Base-by-base conservation (phyloP, 2,797 vertebrate genomes). In the Pangasius sanitwongsei region DNA sequence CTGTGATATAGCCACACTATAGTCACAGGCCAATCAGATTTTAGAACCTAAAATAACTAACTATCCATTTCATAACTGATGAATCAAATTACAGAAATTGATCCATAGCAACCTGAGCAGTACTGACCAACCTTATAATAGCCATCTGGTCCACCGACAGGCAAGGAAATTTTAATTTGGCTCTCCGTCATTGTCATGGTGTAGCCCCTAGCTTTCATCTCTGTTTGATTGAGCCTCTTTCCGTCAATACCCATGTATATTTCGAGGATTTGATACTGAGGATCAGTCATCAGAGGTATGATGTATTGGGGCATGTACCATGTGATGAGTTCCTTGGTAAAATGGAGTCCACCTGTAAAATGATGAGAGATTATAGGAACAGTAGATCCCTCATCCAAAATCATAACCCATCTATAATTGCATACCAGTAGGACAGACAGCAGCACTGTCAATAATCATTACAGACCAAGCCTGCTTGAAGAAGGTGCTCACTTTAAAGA, bases 261-360 rank as follows among this genome's bases (percentile, higher is more conserved):
- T 20, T 95, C 94, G 1, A 95, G 61, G 15, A 96, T 92, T 83
- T 92, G 94, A 77, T 95, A 87, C 1, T 12, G 31, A 2, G 92
- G 61, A 0, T 83, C 85, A 31, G 94, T 95, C 37, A 94, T 67
- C 44, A 97, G 90, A 0, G 94, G 95, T 0, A 92, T 94, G 69
- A 97, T 67, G 13, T 93, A 91, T 20, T 95, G 96, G 55, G 97
- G 97, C 20, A 98, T 86, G 28, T 94, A 95, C 98, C 97, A 98
- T 3, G 91, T 96, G 91, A 98, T 97, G 0, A 92, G 44, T 5
- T 95, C 88, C 1, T 96, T 92, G 0, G 84, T 87, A 23, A 97
- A 97, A 57, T 94, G 87, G 28, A 97, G 91, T 0, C 96, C 97
- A 93, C 96, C 97, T 98, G 87, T 61, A 67, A 89, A 8, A 9